Base-by-base conservation (phyloP, 2,113 vertebrate genomes). In the Proteles cristata region DNA sequence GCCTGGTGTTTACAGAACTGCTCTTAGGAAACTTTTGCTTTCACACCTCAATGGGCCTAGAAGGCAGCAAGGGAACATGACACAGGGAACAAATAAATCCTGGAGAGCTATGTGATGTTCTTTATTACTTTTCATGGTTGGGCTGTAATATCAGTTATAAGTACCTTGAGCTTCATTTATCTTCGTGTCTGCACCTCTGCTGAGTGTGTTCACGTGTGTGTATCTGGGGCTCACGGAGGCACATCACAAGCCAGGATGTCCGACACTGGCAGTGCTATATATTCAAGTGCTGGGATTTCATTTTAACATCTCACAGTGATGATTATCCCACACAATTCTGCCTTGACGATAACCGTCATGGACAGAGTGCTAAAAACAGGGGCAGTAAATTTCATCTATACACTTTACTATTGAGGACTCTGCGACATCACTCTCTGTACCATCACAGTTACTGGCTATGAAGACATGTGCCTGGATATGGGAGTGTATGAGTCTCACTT, bases 1-100 rank as follows among this genome's bases (percentile, higher is more conserved):
- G 74, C 14, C 48, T 63, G n/a, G 55, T 79, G 87, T 90, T 90
- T 88, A 74, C 48, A 69, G 48, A 90, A 83, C 21, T n/a, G 48
- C 73, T 85, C 63, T 79, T 77, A 81, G 45, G 43, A 94, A 84
- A 90, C 63, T 87, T 97, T 45, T 8, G 21, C 76, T 93, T 93
- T 77, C 68, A 80, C 48, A 92, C 50, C 35, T 86, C 85, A 68
- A 10, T 23, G 17, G 58, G 63, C 93, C 87, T 61, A 53, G 31
- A 79, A 88, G n/a, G 43, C 35, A 5, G 48, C 25, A 89, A 74
- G 31, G 89, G 84, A 92, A 65, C 11, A 21, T 28, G 83, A 66
- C 85, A 35, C 39, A 16, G n/a, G n/a, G 58, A 92, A 81, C 39
- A 93, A 82, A 88, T 53, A 76, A 93, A 74, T 65, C 83, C 73